Conservation (phyloP, 2,797 vertebrate genomes). For the Orientallactaga sibirica region DNA sequence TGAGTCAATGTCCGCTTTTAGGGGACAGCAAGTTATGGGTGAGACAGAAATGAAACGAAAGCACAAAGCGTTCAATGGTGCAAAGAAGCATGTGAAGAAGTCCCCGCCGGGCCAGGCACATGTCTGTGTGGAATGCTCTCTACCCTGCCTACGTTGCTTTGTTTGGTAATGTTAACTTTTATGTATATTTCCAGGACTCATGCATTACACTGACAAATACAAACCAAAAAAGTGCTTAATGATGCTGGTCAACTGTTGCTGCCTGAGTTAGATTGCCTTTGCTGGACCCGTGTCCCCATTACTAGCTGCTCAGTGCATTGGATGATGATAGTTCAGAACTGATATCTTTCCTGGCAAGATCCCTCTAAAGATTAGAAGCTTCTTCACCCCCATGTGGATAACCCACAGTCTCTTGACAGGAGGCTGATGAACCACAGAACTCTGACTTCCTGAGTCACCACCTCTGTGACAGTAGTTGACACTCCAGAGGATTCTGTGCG, state of each 20-base stretch:
- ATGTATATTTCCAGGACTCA: background rate
- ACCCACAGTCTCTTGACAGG: background rate
- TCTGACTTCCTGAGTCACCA: background rate
- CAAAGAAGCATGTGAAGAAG: background rate
- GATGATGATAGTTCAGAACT: background rate
- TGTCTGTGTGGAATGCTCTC: background rate
- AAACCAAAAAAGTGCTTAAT: background rate
- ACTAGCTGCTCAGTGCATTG: background rate
- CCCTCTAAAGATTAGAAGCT: background rate
- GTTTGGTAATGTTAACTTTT: background rate
- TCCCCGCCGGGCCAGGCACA: background rate
- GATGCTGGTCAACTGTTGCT: background rate
- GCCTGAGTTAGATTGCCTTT: background rate
- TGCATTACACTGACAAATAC: background rate
- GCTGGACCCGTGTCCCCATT: background rate
- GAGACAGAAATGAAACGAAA: conserved; percentile 15
- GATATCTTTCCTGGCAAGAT: background rate
- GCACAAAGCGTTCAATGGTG: background rate
- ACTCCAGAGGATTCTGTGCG: background rate
- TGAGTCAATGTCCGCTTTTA: background rate
- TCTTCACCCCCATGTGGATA: background rate
- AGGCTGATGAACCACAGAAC: background rate
- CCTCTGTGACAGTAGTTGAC: background rate
- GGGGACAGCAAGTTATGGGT: background rate
- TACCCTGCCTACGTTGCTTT: background rate